Percentiles rank a stretch among this genome's conserved stretches.
These are phyloP conservation scores for Falco biarmicus DNA, from an alignment of 2,797 vertebrate species.

Conservation along the genomic window DNA sequence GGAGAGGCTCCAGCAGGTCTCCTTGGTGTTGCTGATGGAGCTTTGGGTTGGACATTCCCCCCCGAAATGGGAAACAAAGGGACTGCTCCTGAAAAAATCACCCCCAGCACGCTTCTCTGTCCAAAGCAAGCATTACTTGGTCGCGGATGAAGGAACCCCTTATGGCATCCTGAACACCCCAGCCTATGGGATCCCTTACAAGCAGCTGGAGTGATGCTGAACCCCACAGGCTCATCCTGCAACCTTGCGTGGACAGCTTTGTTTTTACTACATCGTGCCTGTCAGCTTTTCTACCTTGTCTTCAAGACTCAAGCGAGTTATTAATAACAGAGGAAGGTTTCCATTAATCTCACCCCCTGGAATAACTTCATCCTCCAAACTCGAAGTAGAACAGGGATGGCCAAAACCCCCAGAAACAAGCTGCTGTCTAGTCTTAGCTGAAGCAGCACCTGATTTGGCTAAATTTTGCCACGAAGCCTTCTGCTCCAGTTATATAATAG, in stretches of 20 bases:
- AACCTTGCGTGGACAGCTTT: neutral
- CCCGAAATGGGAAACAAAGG: neutral
- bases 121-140: neutral
- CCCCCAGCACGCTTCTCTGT: neutral
- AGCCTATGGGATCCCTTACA: neutral
- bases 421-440: neutral
- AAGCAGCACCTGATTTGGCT: neutral
- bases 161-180: neutral
- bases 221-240: rapidly evolving
- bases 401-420: neutral
- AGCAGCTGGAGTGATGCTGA: neutral
- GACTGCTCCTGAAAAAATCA: neutral
- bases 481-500: neutral
- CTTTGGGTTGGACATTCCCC: neutral
- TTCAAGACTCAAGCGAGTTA: neutral
- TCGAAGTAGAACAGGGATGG: neutral
- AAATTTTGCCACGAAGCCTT: neutral
- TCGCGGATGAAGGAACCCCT: neutral
- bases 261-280: too few species aligned
- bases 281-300: neutral
- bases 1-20: neutral
- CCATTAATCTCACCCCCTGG: neutral
- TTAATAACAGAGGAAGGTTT: neutral
- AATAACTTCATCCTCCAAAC: neutral
- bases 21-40: neutral